A percentile compares a stretch with the other conserved stretches of the same genome.
Conservation (phyloP, 2,888 invertebrate species). For the Amiota minor region DNA sequence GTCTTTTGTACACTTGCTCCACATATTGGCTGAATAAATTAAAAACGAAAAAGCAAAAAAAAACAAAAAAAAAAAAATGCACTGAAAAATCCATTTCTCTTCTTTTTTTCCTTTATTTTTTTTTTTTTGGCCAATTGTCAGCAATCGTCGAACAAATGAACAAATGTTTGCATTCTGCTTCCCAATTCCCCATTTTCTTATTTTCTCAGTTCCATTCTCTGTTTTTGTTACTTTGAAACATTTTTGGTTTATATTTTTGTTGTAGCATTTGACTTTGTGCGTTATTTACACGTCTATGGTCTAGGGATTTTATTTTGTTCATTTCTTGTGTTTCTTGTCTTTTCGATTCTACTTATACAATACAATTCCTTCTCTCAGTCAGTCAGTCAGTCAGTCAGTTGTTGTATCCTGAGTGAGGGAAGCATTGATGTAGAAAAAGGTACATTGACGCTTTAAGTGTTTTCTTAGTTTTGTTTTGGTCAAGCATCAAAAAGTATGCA, state of each 20-base stretch:
- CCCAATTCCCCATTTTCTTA: conserved; percentile 1
- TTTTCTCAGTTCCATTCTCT: not conserved
- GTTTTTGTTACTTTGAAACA: not conserved
- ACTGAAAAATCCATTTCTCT: too few relatives aligned
- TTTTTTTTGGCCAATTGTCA: conserved; percentile 31
- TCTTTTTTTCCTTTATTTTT: conserved; percentile 30
- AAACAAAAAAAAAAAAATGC: too few relatives aligned
- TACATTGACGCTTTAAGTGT: too few relatives aligned
- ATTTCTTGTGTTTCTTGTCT: conserved; percentile 2
- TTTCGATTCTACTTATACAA: not conserved
- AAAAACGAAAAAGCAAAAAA: not conserved
- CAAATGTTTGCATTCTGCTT: conserved; percentile 55
- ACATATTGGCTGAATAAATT: conserved; percentile 16
- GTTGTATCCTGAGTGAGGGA: conserved; percentile 6
- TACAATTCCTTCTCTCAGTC: not conserved
- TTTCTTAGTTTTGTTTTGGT: too few relatives aligned
- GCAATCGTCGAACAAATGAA: conserved; percentile 51
- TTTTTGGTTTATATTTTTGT: conserved; percentile 8
- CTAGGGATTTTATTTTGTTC: conserved; percentile 43
- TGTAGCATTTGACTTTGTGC: conserved; percentile 23
- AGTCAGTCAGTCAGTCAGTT: not conserved
- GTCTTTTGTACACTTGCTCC: not conserved
- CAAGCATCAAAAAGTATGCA: too few relatives aligned
- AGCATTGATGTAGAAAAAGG: conserved; percentile 10
- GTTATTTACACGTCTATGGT: conserved; percentile 44